These are phyloP conservation scores for Volucella inflata DNA, from an alignment of 2,888 invertebrate species.

Conservation along the genomic window DNA sequence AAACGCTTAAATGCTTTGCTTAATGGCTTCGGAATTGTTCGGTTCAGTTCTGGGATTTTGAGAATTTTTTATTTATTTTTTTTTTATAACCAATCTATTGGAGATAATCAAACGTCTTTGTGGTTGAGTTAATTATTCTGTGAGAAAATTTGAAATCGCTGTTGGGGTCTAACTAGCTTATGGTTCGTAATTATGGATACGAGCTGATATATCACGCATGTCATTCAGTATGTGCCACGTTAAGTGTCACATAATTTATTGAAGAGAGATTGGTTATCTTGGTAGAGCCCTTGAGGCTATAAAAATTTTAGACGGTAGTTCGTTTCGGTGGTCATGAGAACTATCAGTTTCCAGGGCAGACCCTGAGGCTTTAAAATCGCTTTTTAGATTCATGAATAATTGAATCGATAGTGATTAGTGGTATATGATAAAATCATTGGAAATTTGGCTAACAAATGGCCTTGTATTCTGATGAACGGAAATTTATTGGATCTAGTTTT, in stretches of 20 bases:
- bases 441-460: not conserved
- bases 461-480: no score
- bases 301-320: not conserved
- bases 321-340: not conserved
- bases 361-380: not conserved
- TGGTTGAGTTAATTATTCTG: no score
- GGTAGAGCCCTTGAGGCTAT: not conserved
- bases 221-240: slow-evolving; percentile 11
- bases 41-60: no score
- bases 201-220: not conserved
- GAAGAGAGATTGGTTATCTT: not conserved
- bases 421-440: not conserved
- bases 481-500: no score
- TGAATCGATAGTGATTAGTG: not conserved
- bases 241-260: slow-evolving; percentile 15
- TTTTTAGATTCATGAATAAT: not conserved
- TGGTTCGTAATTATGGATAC: no score
- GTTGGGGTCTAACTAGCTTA: no score
- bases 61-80: no score
- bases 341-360: not conserved
- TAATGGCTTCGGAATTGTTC: slow-evolving; percentile 26
- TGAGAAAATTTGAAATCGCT: no score
- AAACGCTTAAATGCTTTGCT: slow-evolving; percentile 46
- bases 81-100: no score
- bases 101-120: no score